phyloP scores from a whole-genome alignment of 2,888 invertebrate genomes.

The Cryptops parisi region DNA sequence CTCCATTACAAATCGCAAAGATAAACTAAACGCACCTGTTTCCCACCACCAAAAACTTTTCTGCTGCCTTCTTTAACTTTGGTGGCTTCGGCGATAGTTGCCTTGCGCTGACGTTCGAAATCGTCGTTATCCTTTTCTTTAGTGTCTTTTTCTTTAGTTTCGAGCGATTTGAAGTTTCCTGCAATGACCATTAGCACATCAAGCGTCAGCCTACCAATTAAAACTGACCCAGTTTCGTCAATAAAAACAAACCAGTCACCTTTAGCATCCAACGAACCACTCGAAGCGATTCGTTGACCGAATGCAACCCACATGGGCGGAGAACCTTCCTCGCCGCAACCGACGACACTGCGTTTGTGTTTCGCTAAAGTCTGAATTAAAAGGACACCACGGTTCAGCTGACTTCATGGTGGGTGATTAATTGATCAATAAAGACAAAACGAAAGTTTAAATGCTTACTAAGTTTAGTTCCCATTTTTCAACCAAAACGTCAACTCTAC shows the following conservation, averaged over 20 bases:
- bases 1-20: background rate
- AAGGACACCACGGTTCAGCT: background rate
- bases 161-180: constrained; percentile 31
- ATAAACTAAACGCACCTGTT: constrained; percentile 19
- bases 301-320: constrained; percentile 88
- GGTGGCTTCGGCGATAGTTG: constrained; percentile 75
- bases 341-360: constrained; percentile 33
- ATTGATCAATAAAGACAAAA: background rate
- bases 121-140: constrained; percentile 55
- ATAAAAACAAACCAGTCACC: too few species aligned
- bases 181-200: too few species aligned
- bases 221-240: too few species aligned
- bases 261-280: background rate
- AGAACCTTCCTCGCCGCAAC: constrained; percentile 53
- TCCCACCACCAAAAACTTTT: constrained; percentile 29
- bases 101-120: constrained; percentile 77
- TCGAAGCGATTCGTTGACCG: constrained; percentile 48
- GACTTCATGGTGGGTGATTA: background rate
- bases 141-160: constrained; percentile 34
- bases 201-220: too few species aligned
- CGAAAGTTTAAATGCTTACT: constrained; percentile 24
- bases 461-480: constrained; percentile 73
- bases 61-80: constrained; percentile 35
- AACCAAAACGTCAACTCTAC: constrained; percentile 60
- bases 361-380: constrained; percentile 11